Percentiles rank a stretch among this genome's conserved stretches.
phyloP scores from a whole-genome alignment of 2,888 invertebrate species.

The Dryocosmus kuriphilus region DNA sequence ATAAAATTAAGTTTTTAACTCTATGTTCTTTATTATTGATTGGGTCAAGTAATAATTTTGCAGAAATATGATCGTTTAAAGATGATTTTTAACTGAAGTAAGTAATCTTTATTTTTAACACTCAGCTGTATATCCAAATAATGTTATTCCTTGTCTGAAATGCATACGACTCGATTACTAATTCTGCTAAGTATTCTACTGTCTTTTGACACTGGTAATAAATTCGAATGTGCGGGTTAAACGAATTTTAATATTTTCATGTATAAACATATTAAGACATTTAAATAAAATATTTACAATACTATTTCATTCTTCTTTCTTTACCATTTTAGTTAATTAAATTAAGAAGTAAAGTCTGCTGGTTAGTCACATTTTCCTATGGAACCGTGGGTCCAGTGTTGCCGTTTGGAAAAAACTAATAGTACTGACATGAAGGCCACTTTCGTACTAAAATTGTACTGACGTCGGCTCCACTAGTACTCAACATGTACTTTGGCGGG shows the following conservation, averaged over 20 bases:
- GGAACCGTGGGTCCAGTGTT: too few relatives aligned
- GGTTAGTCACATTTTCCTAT: too few relatives aligned
- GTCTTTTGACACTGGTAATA: neutral
- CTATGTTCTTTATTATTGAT: neutral
- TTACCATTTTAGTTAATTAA: neutral
- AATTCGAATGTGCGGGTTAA: slow-evolving; percentile 15
- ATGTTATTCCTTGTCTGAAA: neutral
- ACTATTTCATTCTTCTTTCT: neutral
- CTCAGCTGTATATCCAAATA: neutral
- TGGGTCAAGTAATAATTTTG: neutral
- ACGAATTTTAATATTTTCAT: slow-evolving; percentile 22
- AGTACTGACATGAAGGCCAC: too few relatives aligned
- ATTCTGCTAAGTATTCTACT: slow-evolving; percentile 13
- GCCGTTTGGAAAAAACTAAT: too few relatives aligned
- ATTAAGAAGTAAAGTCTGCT: too few relatives aligned
- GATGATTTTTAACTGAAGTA: neutral
- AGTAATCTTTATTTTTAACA: neutral
- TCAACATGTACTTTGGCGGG: too few relatives aligned
- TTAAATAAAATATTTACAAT: slow-evolving; percentile 26
- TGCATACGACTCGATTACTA: slow-evolving; percentile 8
- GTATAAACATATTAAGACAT: slow-evolving; percentile 26
- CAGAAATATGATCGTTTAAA: neutral
- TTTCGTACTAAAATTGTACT: too few relatives aligned
- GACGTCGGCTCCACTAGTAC: too few relatives aligned
- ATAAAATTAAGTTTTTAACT: neutral